Percentiles rank a stretch among this genome's conserved stretches.
These are phyloP conservation scores for Enhydra lutris DNA, from an alignment of 2,113 vertebrate genomes.

Conservation along the genomic window DNA sequence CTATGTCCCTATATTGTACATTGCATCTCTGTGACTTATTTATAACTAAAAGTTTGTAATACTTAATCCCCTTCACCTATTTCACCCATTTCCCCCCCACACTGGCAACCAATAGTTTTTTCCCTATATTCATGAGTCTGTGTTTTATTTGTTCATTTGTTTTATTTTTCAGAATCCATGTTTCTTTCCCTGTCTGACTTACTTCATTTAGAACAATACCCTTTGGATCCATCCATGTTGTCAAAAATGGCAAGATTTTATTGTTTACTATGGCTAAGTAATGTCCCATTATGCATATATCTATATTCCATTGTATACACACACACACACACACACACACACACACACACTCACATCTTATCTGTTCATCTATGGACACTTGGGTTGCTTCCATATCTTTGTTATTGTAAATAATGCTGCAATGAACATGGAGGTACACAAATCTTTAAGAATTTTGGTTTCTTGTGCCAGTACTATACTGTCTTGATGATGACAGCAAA, in stretches of 20 bases:
- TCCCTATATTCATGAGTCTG: neutral
- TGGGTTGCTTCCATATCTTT: neutral
- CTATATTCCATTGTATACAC: neutral
- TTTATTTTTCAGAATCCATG: neutral
- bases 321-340: neutral
- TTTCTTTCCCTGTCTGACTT: neutral
- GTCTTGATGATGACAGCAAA: too few relatives aligned
- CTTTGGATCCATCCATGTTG: neutral
- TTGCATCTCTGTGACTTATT: neutral
- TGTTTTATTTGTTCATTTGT: neutral
- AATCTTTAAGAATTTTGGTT: neutral
- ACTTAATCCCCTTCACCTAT: neutral
- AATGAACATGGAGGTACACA: neutral
- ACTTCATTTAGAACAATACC: neutral
- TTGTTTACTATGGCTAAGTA: neutral
- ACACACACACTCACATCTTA: neutral
- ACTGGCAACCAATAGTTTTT: neutral
- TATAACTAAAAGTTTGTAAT: neutral
- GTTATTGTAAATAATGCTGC: neutral
- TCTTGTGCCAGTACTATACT: too few relatives aligned
- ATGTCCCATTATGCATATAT: neutral
- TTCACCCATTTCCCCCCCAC: neutral
- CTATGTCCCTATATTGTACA: neutral
- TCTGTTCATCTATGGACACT: neutral
- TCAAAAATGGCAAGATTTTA: neutral